Conservation (phyloP, 2,888 invertebrate species). For the Unio pictorum region DNA sequence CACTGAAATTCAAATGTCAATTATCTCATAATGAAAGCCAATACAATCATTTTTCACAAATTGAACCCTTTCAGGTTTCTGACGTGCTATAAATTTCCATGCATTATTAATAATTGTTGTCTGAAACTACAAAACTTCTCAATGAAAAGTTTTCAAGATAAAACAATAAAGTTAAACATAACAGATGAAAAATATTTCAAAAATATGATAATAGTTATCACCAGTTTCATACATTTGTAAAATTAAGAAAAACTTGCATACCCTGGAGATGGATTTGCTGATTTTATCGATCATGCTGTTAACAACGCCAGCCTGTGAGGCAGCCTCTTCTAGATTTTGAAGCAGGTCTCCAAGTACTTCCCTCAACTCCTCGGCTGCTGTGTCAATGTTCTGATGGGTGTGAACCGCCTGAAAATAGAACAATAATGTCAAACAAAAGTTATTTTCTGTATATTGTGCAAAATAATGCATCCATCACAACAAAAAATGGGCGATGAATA, state of each 20-base stretch:
- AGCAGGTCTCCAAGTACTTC: constrained; percentile 86
- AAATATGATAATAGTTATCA: too few relatives aligned
- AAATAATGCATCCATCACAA: background rate
- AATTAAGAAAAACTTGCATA: constrained; percentile 16
- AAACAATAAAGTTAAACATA: too few relatives aligned
- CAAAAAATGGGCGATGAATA: background rate
- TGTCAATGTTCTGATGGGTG: constrained; percentile 88
- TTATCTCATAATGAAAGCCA: too few relatives aligned
- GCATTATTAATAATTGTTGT: too few relatives aligned
- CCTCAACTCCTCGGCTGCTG: constrained; percentile 82
- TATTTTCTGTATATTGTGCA: background rate
- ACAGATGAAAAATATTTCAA: too few relatives aligned
- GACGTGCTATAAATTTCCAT: too few relatives aligned
- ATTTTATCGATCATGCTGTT: constrained; percentile 91
- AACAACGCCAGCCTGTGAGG: constrained; percentile 91
- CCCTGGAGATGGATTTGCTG: constrained; percentile 84
- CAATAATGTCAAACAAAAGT: background rate
- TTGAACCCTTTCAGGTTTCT: too few relatives aligned
- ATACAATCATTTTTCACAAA: too few relatives aligned
- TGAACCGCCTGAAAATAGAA: constrained; percentile 77
- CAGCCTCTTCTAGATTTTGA: constrained; percentile 79
- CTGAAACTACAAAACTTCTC: too few relatives aligned
- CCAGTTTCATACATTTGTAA: background rate
- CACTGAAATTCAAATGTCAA: too few relatives aligned
- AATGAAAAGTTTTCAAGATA: too few relatives aligned